A percentile compares a stretch with the other conserved stretches of the same genome.
These are phyloP conservation scores for Gymnogyps californianus DNA, from an alignment of 2,113 vertebrate genomes.

Conservation along the genomic window DNA sequence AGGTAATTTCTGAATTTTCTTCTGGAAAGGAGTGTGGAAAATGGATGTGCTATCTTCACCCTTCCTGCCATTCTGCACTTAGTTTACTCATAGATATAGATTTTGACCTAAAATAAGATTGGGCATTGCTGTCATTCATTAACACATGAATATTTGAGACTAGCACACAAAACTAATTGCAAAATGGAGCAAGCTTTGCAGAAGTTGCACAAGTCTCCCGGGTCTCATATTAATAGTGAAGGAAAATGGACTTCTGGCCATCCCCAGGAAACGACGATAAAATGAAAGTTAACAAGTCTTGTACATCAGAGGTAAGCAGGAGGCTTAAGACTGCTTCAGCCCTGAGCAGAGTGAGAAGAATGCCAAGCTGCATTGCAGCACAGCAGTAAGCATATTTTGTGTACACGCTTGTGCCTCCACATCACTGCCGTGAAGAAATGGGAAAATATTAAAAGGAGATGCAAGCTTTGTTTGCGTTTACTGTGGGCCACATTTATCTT, in stretches of 20 bases:
- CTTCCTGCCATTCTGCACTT: background rate
- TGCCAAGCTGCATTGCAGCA: background rate
- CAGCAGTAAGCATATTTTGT: background rate
- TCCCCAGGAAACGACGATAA: fast-evolving
- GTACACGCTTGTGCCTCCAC: fast-evolving
- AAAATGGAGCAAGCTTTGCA: background rate
- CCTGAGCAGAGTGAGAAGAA: background rate
- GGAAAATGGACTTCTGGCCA: background rate
- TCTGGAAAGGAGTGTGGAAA: background rate
- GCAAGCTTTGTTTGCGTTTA: background rate
- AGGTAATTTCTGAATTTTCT: background rate
- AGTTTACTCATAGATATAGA: background rate
- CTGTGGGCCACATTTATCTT: fast-evolving
- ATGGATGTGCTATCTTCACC: background rate
- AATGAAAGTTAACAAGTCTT: background rate
- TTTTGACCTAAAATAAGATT: background rate
- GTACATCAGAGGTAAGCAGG: background rate
- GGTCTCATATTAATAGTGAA: background rate
- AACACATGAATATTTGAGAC: background rate
- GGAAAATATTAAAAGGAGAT: background rate
- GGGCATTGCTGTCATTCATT: background rate
- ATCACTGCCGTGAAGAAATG: background rate
- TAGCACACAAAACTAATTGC: background rate
- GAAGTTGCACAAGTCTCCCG: background rate
- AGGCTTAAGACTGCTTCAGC: background rate